phyloP scores from a whole-genome alignment of 2,888 invertebrate genomes.

The Lepeophtheirus nordmannii region DNA sequence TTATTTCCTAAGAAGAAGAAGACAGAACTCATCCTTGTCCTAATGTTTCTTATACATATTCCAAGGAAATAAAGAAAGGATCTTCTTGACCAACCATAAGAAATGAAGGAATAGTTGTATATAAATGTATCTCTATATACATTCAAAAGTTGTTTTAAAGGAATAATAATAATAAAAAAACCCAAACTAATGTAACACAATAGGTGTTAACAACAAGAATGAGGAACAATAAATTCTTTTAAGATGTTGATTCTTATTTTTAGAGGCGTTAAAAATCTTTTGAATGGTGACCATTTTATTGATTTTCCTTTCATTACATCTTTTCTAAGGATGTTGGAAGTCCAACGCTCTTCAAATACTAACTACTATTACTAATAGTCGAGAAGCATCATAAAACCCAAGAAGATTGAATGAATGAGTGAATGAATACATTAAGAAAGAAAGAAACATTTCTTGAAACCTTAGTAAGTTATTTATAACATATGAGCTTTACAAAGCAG shows the following conservation, averaged over 20 bases:
- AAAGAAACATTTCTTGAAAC: too few species aligned
- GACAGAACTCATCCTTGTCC: not conserved
- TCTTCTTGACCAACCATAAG: not conserved
- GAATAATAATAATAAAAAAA: not conserved
- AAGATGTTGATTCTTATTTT: not conserved
- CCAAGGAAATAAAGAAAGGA: not conserved
- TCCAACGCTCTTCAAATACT: too few species aligned
- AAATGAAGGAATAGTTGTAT: not conserved
- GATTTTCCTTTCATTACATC: too few species aligned
- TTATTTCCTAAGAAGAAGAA: not conserved
- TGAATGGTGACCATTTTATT: too few species aligned
- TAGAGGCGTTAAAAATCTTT: too few species aligned
- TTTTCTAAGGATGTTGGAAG: too few species aligned
- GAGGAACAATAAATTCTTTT: not conserved
- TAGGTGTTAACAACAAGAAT: slow-evolving; percentile 4
- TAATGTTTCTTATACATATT: too few species aligned
- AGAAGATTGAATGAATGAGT: too few species aligned
- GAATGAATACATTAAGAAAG: too few species aligned
- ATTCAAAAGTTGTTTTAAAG: not conserved
- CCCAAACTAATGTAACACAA: not conserved
- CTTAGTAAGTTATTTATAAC: not conserved
- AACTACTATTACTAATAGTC: too few species aligned
- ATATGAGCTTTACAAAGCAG: not conserved
- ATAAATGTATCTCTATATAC: not conserved
- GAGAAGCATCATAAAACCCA: too few species aligned